A percentile compares a stretch with the other conserved stretches of the same genome.
Conservation (phyloP, 2,113 vertebrate species). For the Heterotilapia buettikoferi region DNA sequence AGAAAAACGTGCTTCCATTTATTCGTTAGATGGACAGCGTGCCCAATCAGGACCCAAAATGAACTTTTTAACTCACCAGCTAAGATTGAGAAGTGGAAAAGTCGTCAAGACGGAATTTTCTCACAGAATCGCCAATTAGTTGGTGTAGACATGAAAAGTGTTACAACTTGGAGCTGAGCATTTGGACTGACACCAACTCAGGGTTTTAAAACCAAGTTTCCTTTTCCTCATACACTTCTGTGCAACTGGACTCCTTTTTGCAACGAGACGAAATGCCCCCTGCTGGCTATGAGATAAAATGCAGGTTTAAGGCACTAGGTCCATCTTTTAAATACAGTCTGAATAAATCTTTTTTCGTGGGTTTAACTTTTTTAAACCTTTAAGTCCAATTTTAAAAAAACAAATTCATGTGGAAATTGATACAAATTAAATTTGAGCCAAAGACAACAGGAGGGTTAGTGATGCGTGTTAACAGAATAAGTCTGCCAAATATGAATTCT, state of each 20-base stretch:
- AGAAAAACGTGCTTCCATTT: neutral
- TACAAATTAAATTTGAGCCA: neutral
- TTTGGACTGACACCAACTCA: neutral
- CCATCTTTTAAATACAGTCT: neutral
- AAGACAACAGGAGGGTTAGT: neutral
- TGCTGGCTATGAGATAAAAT: neutral
- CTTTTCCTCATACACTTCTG: neutral
- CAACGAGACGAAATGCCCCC: accelerated
- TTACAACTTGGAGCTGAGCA: neutral
- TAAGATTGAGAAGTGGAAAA: neutral
- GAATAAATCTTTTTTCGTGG: neutral
- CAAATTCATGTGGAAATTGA: neutral
- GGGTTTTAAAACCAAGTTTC: neutral
- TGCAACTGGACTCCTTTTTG: neutral
- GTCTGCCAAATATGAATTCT: neutral
- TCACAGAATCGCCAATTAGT: neutral
- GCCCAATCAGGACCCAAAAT: neutral
- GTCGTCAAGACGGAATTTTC: accelerated
- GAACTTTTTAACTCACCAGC: neutral
- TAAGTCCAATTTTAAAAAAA: neutral
- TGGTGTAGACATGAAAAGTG: neutral
- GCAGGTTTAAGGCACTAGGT: neutral
- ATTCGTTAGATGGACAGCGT: neutral
- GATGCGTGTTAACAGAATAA: neutral
- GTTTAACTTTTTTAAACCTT: neutral